These are phyloP conservation scores for Drosophila suboccidentalis DNA, from an alignment of 2,888 invertebrate genomes.

Conservation along the genomic window DNA sequence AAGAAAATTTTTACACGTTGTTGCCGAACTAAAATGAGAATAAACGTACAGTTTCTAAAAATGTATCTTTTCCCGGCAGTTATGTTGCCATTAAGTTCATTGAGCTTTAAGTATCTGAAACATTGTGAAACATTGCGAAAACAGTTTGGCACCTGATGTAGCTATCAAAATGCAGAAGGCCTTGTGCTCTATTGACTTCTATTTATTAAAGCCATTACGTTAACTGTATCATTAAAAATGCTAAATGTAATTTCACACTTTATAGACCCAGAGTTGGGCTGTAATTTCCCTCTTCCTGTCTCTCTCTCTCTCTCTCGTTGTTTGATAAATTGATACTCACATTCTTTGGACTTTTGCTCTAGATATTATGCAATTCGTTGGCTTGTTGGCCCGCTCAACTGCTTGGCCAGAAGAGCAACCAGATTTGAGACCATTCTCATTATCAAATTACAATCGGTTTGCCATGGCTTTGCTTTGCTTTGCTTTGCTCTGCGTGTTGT, in stretches of 20 bases:
- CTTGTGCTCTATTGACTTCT: conserved; percentile 34
- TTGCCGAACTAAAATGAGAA: background rate
- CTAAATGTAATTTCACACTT: conserved; percentile 48
- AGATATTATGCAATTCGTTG: conserved; percentile 54
- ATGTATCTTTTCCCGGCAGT: background rate
- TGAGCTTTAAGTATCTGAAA: background rate
- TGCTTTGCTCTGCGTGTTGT: conserved; percentile 7
- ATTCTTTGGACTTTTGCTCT: conserved; percentile 36
- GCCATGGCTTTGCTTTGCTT: conserved; percentile 4
- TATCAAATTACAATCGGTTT: conserved; percentile 71
- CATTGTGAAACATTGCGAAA: background rate
- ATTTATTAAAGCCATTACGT: conserved; percentile 46
- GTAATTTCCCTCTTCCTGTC: conserved; percentile 11
- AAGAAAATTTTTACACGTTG: too few species aligned
- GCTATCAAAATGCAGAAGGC: conserved; percentile 23
- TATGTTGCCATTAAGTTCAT: conserved; percentile 5
- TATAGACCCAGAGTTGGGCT: conserved; percentile 25
- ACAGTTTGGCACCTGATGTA: background rate
- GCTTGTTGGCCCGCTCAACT: conserved; percentile 10
- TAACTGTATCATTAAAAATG: conserved; percentile 37
- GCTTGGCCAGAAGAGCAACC: conserved; percentile 18
- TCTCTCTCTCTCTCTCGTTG: background rate
- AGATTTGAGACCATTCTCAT: conserved; percentile 55
- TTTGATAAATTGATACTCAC: background rate
- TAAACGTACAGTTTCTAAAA: background rate